These are phyloP conservation scores for Myrmecophaga tridactyla DNA, from an alignment of 2,113 vertebrate species.

Conservation along the genomic window DNA sequence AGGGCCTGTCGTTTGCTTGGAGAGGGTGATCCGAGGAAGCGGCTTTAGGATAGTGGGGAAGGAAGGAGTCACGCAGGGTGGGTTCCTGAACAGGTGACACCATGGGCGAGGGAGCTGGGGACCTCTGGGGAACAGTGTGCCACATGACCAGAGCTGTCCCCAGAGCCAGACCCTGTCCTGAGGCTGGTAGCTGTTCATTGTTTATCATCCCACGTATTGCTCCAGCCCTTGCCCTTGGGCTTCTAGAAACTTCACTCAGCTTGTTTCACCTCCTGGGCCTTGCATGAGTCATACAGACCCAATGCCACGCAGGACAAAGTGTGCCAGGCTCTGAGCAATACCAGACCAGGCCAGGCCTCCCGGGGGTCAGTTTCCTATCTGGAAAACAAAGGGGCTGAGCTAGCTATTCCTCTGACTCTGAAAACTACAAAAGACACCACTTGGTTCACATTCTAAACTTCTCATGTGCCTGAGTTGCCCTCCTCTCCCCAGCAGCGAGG, in stretches of 20 bases:
- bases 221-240: neutral
- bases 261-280: neutral
- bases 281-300: neutral
- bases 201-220: neutral
- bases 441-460: neutral
- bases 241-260: neutral
- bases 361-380: neutral
- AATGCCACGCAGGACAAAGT: neutral
- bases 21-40: neutral
- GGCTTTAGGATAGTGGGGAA: no score
- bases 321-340: neutral
- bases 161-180: no score
- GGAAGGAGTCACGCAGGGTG: neutral
- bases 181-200: neutral
- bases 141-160: no score
- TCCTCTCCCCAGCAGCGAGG: neutral
- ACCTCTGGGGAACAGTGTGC: no score
- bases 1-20: neutral
- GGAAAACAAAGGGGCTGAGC: neutral
- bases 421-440: neutral
- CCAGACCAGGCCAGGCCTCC: neutral
- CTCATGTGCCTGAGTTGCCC: neutral
- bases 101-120: neutral
- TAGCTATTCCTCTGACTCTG: neutral
- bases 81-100: neutral